Base-by-base conservation (phyloP, 2,797 vertebrate genomes). In the Acrocephalus scirpaceus region DNA sequence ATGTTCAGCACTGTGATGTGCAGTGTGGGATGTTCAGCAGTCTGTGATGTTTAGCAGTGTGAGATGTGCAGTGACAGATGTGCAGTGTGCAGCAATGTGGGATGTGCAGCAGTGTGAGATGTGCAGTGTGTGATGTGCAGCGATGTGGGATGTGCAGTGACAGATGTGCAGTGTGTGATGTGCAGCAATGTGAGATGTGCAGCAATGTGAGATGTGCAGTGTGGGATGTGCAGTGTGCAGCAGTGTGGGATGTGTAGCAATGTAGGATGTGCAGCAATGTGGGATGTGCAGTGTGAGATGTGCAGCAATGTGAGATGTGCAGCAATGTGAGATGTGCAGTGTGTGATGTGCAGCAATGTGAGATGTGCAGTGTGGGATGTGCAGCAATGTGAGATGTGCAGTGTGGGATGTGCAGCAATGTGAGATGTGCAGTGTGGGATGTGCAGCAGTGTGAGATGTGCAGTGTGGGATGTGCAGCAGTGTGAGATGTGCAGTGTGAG, bases 81-180 rank as follows among this genome's bases (percentile, higher is more conserved):
- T 0, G 36, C n/a, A n/a, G 7, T 12, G 16, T 3, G 0, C 44
- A 25, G 0, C 44, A 25, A 16, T 19, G 6, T 13, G 19, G 0
- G 48, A 38, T 42, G 50, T 25, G 25, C 51, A 67, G 13, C 38
- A 38, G 57, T 44, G 38, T 22, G 66, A 1, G 34, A 16, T 50
- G 15, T 9, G 67, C 22, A 38, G 23, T 25, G 30, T 16, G 7
- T 0, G 45, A 11, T 16, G 14, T 5, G 1, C 30, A 42, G 42
- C 53, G 16, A 21, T 19, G 8, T 16, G 14, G 1, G 34, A 38
- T n/a, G 38, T 26, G 2, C 16, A 32, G 22, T 12, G 47, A 12
- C 19, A 0, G 29, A 38, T 14, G 19, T 5, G 38, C 11, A 30
- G 50, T 44, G 38, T 22, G 66, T 1, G 34, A 16, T 50, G 15